phyloP scores from a whole-genome alignment of 2,113 vertebrate species.

The Trichomycterus rosablanca region DNA sequence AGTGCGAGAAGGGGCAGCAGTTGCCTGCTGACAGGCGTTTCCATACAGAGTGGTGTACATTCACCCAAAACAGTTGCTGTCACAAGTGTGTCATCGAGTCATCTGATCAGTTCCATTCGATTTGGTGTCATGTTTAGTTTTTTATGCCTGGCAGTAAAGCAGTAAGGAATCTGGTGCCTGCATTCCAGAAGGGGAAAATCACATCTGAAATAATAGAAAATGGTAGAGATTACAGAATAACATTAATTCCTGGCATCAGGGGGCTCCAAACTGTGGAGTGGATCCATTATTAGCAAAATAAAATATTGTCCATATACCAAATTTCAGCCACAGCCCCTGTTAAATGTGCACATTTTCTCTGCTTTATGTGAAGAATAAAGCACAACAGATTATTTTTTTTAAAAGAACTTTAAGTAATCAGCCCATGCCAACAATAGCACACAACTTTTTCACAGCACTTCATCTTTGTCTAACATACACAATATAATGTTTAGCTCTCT shows the following conservation, averaged over 20 bases:
- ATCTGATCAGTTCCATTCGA: background rate
- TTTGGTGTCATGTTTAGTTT: background rate
- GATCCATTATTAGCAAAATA: too few relatives aligned
- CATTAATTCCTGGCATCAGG: background rate
- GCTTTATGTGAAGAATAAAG: too few relatives aligned
- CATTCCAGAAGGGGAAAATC: slow-evolving; percentile 12
- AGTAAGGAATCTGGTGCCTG: background rate
- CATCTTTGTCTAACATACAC: too few relatives aligned
- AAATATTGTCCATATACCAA: too few relatives aligned
- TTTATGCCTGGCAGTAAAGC: background rate
- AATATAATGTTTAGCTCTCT: too few relatives aligned
- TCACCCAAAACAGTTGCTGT: slow-evolving; percentile 17
- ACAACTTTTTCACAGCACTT: too few relatives aligned
- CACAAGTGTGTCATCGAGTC: slow-evolving; percentile 21
- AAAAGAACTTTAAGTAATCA: too few relatives aligned
- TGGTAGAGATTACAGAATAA: too few relatives aligned
- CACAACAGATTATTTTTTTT: too few relatives aligned
- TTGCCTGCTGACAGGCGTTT: slow-evolving; percentile 62
- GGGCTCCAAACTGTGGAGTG: slow-evolving; percentile 8
- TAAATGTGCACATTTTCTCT: too few relatives aligned
- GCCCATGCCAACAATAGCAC: too few relatives aligned
- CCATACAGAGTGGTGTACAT: slow-evolving; percentile 49
- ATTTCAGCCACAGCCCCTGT: too few relatives aligned
- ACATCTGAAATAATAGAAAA: slow-evolving; percentile 4
- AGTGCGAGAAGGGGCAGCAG: slow-evolving; percentile 59